Evolutionary conservation across 2,797 vertebrate species (phyloP).

Genomic region (Apodemus agrarius): DNA sequence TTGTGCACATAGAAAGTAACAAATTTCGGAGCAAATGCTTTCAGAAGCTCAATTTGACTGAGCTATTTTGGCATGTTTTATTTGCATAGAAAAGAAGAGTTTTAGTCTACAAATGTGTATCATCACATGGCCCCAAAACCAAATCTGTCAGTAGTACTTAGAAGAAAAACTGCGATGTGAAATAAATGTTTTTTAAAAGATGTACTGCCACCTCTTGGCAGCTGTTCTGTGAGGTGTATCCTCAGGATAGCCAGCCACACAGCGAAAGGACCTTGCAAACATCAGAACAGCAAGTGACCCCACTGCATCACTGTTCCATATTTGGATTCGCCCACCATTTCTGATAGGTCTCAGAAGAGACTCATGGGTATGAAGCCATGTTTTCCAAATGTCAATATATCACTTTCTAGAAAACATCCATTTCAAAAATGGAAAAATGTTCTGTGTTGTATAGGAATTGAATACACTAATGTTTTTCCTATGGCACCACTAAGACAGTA

Average conservation of each 20-base stretch:
- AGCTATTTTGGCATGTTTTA: neutral
- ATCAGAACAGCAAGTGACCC: neutral
- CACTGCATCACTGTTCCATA: neutral
- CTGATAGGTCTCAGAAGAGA: neutral
- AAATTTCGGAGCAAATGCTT: neutral
- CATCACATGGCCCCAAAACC: neutral
- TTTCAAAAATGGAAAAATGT: conserved; percentile 37
- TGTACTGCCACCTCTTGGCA: conserved; percentile 86
- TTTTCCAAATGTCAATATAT: conserved; percentile 38
- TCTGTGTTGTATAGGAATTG: neutral
- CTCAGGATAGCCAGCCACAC: neutral
- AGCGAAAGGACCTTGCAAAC: neutral
- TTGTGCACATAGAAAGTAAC: neutral
- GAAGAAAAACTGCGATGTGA: neutral
- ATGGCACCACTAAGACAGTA: neutral
- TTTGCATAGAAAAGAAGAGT: neutral
- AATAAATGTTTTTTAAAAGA: conserved; percentile 81
- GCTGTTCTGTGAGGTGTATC: neutral
- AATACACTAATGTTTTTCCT: neutral
- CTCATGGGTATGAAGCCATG: neutral
- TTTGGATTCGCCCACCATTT: neutral
- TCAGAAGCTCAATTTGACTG: neutral
- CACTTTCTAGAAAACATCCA: conserved; percentile 29
- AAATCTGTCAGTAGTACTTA: neutral
- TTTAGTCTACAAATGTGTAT: neutral